Evolutionary conservation across 2,888 invertebrate genomes (phyloP), one percentile per base, ranked within the genome.

Genomic region (Sarcophaga subvicina): DNA sequence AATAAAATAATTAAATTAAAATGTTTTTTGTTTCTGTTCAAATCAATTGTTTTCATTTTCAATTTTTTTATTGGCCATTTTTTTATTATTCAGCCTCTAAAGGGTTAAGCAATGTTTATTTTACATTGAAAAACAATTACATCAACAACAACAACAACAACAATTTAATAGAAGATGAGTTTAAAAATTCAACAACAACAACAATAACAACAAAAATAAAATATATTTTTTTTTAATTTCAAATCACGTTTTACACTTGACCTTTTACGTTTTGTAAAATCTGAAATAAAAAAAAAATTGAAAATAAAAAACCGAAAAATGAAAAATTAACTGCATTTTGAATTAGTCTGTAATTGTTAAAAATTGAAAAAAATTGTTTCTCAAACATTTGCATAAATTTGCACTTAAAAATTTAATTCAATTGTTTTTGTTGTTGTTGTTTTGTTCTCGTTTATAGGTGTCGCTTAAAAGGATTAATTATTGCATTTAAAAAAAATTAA

Each of bases 191-290:
- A 25, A 27, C n/a, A 59, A 62, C 8, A 37, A 37, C 10, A 37
- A 37, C 37, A 37, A 27, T 5, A 17, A 66, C 22, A 22, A 22
- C 45, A 72, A 62, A 70, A 70, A n/a, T 17, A 47, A 69, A 8
- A 20, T 14, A 25, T 66, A 49, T 60, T 70, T 45, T 80, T 80
- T 69, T 37, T 37, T 77, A n/a, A 66, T 22, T 80, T 72, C 86
- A 72, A 77, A 77, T 83, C 86, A 86, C 86, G 86, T 83, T 86
- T 86, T 83, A 83, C 77, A 73, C 80, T 83, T 86, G 86, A 86
- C 80, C 83, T 83, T 83, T 80, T 77, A 67, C 17, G 45, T 67
- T 75, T 25, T 37, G 37, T 37, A 2, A 37, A 75, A 80, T 47
- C 25, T 0, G 17, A 67, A 37, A 54, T 8, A 8, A 66, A 72